These are phyloP conservation scores for Poecilus cupreus DNA, from an alignment of 2,888 invertebrate genomes.

Conservation along the genomic window DNA sequence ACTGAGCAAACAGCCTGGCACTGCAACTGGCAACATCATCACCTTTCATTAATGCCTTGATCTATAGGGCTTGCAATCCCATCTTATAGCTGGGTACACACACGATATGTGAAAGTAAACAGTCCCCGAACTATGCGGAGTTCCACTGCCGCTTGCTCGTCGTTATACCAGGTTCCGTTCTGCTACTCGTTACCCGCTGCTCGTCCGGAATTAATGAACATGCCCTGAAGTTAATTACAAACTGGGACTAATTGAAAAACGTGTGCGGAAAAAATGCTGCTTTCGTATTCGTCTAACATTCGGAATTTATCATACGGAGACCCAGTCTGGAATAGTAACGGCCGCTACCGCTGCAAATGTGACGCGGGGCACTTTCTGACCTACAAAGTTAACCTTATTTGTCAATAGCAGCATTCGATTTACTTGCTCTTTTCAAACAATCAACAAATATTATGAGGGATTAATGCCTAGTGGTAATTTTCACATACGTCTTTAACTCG, in stretches of 20 bases:
- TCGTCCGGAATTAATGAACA: conserved; percentile 45
- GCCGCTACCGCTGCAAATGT: neutral
- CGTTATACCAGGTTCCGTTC: neutral
- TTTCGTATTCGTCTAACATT: conserved; percentile 28
- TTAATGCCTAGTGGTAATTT: too few species aligned
- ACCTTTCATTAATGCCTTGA: conserved; percentile 58
- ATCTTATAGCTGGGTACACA: conserved; percentile 57
- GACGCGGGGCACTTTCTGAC: neutral
- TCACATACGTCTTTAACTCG: too few species aligned
- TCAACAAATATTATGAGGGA: too few species aligned
- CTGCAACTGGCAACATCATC: conserved; percentile 56
- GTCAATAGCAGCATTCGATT: too few species aligned
- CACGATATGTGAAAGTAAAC: conserved; percentile 31
- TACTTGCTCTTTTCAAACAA: too few species aligned
- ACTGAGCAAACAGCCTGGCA: conserved; percentile 31
- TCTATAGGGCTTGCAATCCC: conserved; percentile 55
- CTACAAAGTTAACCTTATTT: too few species aligned
- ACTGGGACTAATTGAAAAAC: conserved; percentile 53
- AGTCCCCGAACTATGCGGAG: neutral
- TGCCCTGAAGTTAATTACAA: conserved; percentile 48
- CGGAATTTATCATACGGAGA: conserved; percentile 45
- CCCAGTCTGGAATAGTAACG: neutral
- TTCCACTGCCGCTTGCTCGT: neutral
- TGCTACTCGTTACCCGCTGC: neutral
- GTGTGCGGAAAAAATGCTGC: conserved; percentile 35